phyloP scores from a whole-genome alignment of 2,888 invertebrate genomes.

The Sesia apiformis region DNA sequence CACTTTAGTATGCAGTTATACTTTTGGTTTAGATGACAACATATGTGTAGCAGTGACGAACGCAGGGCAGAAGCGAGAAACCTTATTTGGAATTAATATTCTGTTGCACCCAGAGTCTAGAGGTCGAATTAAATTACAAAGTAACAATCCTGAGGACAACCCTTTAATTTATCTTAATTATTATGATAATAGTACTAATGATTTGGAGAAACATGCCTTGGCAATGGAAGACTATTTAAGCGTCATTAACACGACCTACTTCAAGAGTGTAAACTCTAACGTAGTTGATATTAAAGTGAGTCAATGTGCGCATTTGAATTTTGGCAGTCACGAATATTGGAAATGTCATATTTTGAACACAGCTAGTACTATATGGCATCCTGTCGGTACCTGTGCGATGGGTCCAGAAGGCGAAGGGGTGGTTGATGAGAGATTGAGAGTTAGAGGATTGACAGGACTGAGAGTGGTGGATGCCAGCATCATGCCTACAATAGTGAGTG shows the following conservation, averaged over 20 bases:
- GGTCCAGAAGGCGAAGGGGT: conserved; percentile 11
- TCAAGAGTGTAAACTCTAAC: conserved; percentile 14
- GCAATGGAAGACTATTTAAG: conserved; percentile 18
- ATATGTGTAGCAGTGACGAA: conserved; percentile 21
- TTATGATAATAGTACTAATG: conserved; percentile 5
- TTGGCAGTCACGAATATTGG: conserved; percentile 13
- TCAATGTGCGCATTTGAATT: conserved; percentile 21
- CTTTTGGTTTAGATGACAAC: conserved; percentile 22
- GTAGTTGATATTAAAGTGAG: conserved; percentile 21
- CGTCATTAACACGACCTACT: conserved; percentile 18
- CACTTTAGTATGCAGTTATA: conserved; percentile 19
- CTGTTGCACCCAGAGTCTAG: conserved; percentile 35
- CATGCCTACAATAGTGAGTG: conserved; percentile 82
- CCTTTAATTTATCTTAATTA: conserved; percentile 3
- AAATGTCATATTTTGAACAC: conserved; percentile 13
- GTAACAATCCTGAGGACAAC: conserved; percentile 23
- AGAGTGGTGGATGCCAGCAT: conserved; percentile 82
- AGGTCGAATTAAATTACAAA: conserved; percentile 29
- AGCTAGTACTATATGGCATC: conserved; percentile 10
- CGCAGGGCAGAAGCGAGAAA: conserved; percentile 13
- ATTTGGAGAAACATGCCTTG: conserved; percentile 20
- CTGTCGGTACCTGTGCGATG: conserved; percentile 20
- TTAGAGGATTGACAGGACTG: conserved; percentile 30
- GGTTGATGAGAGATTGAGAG: conserved; percentile 15
- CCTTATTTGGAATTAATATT: conserved; percentile 17